phyloP scores from a whole-genome alignment of 1,140 invertebrate genomes.

The Pectinophora gossypiella region DNA sequence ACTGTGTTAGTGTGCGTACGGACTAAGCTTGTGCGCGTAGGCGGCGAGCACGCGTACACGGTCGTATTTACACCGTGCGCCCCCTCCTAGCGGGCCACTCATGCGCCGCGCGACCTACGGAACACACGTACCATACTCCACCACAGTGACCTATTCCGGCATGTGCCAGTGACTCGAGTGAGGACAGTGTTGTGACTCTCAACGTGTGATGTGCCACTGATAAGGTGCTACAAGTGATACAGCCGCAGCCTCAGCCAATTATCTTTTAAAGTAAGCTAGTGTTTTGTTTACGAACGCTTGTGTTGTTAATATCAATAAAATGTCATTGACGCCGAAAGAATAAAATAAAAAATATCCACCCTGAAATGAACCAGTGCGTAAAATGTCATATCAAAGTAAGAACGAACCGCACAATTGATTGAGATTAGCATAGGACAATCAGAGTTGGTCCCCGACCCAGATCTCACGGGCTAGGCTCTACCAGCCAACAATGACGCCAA shows the following conservation, averaged over 20 bases:
- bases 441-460: slow-evolving; percentile 43
- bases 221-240: slow-evolving; percentile 10
- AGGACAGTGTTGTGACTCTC: slow-evolving; percentile 46
- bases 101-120: slow-evolving; percentile 61
- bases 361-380: neutral
- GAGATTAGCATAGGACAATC: neutral
- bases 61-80: slow-evolving; percentile 65
- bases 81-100: slow-evolving; percentile 67
- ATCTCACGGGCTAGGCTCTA: slow-evolving; percentile 48
- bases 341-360: too few species aligned
- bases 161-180: slow-evolving; percentile 65
- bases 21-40: slow-evolving; percentile 40
- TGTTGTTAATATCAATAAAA: too few species aligned
- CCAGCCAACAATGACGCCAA: slow-evolving; percentile 33
- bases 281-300: slow-evolving; percentile 34
- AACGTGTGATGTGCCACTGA: slow-evolving; percentile 61
- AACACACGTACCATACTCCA: slow-evolving; percentile 65
- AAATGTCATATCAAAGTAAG: too few species aligned
- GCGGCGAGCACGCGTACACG: slow-evolving; percentile 53
- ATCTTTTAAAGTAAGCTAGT: slow-evolving; percentile 63
- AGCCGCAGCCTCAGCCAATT: slow-evolving; percentile 68
- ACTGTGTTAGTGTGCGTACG: slow-evolving; percentile 25
- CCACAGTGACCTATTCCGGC: slow-evolving; percentile 34
- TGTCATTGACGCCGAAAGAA: too few species aligned
- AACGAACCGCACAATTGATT: neutral